These are phyloP conservation scores for Mythimna lalbum DNA, from an alignment of 2,888 invertebrate genomes.

Conservation along the genomic window DNA sequence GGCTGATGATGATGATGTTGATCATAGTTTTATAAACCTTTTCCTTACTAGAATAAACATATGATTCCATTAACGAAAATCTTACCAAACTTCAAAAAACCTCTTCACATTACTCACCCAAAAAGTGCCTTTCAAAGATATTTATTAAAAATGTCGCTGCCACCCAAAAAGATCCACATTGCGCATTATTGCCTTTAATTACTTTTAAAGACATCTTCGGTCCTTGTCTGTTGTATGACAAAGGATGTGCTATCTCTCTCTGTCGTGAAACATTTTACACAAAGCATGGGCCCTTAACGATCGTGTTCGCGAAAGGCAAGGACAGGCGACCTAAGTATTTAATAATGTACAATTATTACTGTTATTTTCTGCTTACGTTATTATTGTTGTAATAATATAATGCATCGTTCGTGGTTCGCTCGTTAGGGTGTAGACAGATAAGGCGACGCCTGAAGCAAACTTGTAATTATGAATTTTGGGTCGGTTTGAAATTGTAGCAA, in stretches of 20 bases:
- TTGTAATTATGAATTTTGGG: neutral
- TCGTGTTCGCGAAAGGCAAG: slow-evolving; percentile 33
- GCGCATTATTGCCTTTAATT: slow-evolving; percentile 30
- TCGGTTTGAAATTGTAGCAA: neutral
- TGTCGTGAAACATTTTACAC: slow-evolving; percentile 11
- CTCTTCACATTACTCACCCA: neutral
- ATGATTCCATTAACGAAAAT: neutral
- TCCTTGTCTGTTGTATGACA: slow-evolving; percentile 3
- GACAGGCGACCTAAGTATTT: slow-evolving; percentile 28
- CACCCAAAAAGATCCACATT: slow-evolving; percentile 42
- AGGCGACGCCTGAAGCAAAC: neutral
- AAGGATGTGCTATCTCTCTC: slow-evolving; percentile 12
- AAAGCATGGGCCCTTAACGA: slow-evolving; percentile 31
- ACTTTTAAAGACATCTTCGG: slow-evolving; percentile 9
- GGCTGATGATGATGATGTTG: too few relatives aligned
- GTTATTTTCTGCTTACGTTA: slow-evolving; percentile 29
- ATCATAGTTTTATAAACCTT: too few relatives aligned
- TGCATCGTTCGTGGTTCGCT: slow-evolving; percentile 20
- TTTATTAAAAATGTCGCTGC: slow-evolving; percentile 16
- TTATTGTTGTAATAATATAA: slow-evolving; percentile 22
- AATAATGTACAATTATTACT: slow-evolving; percentile 41
- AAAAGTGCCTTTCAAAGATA: neutral
- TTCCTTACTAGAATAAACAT: too few relatives aligned
- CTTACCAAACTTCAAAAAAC: neutral
- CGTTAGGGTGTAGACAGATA: slow-evolving; percentile 21